Evolutionary conservation across 2,113 vertebrate species (phyloP).

Genomic region (Lepisosteus oculatus): DNA sequence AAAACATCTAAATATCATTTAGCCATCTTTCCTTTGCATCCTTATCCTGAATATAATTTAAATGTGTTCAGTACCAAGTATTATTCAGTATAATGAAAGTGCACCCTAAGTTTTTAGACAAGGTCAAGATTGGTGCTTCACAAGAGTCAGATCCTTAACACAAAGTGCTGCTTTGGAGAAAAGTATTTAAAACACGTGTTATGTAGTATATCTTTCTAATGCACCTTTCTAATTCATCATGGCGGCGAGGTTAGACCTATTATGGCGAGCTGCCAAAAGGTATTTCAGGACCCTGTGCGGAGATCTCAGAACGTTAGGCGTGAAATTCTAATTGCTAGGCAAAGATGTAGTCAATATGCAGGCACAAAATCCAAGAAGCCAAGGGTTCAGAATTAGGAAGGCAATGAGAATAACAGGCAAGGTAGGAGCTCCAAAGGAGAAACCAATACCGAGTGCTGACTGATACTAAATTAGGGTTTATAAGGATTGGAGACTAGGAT

Average conservation of each 20-base stretch:
- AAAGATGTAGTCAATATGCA: no score
- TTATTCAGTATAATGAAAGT: background rate
- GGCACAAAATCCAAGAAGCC: background rate
- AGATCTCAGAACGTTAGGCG: no score
- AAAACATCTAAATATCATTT: background rate
- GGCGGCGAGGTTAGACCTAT: constrained; percentile 24
- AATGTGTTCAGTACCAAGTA: constrained; percentile 3
- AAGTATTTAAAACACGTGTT: constrained; percentile 52
- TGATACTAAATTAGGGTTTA: background rate
- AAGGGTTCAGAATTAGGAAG: constrained; percentile 1
- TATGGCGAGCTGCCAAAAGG: background rate
- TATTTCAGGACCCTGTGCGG: no score
- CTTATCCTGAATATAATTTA: background rate
- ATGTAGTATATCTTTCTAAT: constrained; percentile 38
- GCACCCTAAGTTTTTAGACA: background rate
- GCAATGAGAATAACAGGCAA: no score
- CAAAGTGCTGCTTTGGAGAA: background rate
- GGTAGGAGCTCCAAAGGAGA: no score
- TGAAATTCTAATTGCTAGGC: no score
- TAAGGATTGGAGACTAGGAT: no score
- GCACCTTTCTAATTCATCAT: constrained; percentile 35
- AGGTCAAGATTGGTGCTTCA: background rate
- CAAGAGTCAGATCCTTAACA: background rate
- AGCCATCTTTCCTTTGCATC: background rate
- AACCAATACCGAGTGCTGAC: background rate